phyloP scores from a whole-genome alignment of 1,140 invertebrate species.

The Acromyrmex echinatior region DNA sequence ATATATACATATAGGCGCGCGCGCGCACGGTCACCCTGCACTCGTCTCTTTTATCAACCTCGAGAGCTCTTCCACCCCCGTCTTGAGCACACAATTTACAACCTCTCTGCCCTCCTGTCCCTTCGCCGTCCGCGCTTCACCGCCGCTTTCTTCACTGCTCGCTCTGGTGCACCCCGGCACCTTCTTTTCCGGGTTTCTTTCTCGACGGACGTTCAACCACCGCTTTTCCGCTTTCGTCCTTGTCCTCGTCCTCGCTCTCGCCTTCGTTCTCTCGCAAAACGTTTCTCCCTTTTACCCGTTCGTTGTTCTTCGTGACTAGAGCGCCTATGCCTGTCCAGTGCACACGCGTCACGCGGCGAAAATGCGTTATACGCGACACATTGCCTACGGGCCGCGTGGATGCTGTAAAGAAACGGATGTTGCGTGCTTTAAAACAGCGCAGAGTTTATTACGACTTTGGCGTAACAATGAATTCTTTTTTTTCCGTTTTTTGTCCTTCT shows the following conservation, averaged over 20 bases:
- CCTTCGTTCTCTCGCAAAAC: conserved; percentile 36
- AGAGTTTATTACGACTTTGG: conserved; percentile 72
- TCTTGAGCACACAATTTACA: conserved; percentile 71
- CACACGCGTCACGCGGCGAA: neutral
- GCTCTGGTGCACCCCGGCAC: conserved; percentile 17
- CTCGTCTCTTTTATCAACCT: conserved; percentile 53
- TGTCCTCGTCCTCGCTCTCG: conserved; percentile 2
- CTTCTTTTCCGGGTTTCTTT: conserved; percentile 47
- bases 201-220: conserved; percentile 29
- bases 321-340: neutral
- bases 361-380: neutral
- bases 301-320: conserved; percentile 16
- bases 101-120: conserved; percentile 36
- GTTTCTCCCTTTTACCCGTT: conserved; percentile 23
- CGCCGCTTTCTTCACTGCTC: conserved; percentile 43
- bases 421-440: conserved; percentile 56
- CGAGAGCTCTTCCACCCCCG: conserved; percentile 55
- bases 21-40: neutral
- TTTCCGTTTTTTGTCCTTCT: neutral
- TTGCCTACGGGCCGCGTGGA: conserved; percentile 36
- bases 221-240: conserved; percentile 39
- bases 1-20: neutral
- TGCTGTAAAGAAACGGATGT: neutral
- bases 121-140: conserved; percentile 15
- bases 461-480: conserved; percentile 53